Percentiles rank a stretch among this genome's conserved stretches.
Conservation (phyloP, 2,888 invertebrate genomes). For the Tiphia femorata region DNA sequence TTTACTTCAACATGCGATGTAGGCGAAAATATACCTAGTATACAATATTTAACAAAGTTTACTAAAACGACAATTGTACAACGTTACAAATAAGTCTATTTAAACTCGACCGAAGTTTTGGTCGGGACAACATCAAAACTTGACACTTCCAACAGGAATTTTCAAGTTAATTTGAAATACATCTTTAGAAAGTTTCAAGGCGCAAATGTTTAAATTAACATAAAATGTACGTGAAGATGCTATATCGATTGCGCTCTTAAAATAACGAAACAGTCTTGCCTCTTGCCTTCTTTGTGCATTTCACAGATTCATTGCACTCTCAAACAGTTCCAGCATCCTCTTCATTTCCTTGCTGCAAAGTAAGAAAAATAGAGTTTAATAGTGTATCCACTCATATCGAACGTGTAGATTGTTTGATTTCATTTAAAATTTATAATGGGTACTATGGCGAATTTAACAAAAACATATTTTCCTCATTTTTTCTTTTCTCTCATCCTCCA, state of each 20-base stretch:
- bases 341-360: conserved; percentile 63
- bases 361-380: conserved; percentile 4
- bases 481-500: not conserved
- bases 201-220: no score
- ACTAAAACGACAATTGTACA: no score
- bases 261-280: not conserved
- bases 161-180: no score
- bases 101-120: no score
- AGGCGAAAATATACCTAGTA: no score
- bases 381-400: conserved; percentile 11
- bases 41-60: no score
- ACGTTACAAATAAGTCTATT: no score
- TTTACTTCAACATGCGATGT: no score
- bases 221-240: not conserved
- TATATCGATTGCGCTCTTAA: not conserved
- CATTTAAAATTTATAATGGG: conserved; percentile 24
- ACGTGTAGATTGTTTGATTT: conserved; percentile 25
- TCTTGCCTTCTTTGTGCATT: not conserved
- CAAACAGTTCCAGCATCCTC: conserved; percentile 64
- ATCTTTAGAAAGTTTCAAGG: no score
- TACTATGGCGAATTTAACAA: conserved; percentile 24
- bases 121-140: no score
- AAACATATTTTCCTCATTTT: not conserved
- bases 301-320: conserved; percentile 61
- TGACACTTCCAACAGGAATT: no score